Evolutionary conservation across 2,888 invertebrate genomes (phyloP), one percentile per base, ranked within the genome.

Genomic region (Torymus aiolomorphi): DNA sequence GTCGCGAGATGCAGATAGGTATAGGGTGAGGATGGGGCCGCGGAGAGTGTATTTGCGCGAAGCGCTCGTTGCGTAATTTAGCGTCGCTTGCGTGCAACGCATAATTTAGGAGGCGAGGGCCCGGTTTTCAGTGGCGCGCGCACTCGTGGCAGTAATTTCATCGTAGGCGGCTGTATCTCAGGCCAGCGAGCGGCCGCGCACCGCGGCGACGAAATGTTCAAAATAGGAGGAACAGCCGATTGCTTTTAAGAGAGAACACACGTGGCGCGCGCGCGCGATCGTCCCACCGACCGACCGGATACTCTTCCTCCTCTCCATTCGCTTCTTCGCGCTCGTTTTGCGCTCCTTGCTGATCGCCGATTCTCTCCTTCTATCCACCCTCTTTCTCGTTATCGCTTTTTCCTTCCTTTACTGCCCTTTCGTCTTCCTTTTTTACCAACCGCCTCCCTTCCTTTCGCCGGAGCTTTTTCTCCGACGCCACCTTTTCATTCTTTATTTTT

Each of bases 191-290:
- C 14, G 16, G 82, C 16, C 78, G 78, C 82, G 75, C 80, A 78
- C 73, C 80, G 75, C 18, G 67, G 86, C 86, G 87, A 87, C 86
- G 85, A 86, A 88, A 86, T 87, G 88, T 88, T 88, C 83, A 87
- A 88, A 89, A 88, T 74, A 73, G 67, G 67, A 86, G 83, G 87
- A 88, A 89, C 89, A 89, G 84, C 85, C 87, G 87, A 89, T 88
- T 88, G 89, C 89, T 88, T 88, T 89, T 89, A 89, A 89, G 86
- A 83, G 79, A 79, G 82, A 85, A 84, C 84, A 84, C 77, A 71
- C 73, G 66, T 66, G 63, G 72, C 54, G 76, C 42, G 78, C 81
- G 73, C 59, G 65, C 61, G 70, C 51, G 76, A n/a, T n/a, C n/a
- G n/a, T n/a, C n/a, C n/a, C n/a, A n/a, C n/a, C n/a, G n/a, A n/a